These are phyloP conservation scores for Nemopilema nomurai DNA, from an alignment of 30 jellyfish, hydroid and myxozoan species.

Conservation along the genomic window DNA sequence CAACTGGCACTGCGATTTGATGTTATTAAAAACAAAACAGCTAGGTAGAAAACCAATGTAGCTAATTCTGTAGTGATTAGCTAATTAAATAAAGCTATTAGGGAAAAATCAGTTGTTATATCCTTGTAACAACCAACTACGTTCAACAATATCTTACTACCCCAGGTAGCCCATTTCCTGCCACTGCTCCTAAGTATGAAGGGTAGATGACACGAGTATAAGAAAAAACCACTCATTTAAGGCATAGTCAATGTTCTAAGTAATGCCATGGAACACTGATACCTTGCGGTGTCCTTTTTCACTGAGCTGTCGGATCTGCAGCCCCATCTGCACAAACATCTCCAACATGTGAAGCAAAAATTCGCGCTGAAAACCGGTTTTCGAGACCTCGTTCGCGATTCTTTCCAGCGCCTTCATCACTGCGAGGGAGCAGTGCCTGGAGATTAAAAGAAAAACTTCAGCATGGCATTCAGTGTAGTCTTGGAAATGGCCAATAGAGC, in stretches of 20 bases:
- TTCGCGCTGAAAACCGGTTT: slow-evolving; percentile 49
- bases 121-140: no score
- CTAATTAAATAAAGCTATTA: no score
- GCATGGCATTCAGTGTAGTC: no score
- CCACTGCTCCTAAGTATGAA: no score
- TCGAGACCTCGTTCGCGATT: slow-evolving; percentile 59
- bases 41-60: background rate
- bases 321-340: slow-evolving; percentile 90
- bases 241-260: background rate
- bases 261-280: background rate
- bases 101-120: no score
- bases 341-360: slow-evolving; percentile 80
- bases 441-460: background rate
- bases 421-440: slow-evolving; percentile 79
- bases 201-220: no score
- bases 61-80: no score
- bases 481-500: no score
- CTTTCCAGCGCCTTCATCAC: slow-evolving; percentile 81
- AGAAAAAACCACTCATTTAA: no score
- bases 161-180: no score
- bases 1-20: no score
- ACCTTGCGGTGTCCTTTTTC: slow-evolving; percentile 88
- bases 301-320: slow-evolving; percentile 87
- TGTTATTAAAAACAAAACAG: background rate
- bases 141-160: no score